These are phyloP conservation scores for Solenopsis fugax DNA, from an alignment of 1,140 invertebrate genomes.

Conservation along the genomic window DNA sequence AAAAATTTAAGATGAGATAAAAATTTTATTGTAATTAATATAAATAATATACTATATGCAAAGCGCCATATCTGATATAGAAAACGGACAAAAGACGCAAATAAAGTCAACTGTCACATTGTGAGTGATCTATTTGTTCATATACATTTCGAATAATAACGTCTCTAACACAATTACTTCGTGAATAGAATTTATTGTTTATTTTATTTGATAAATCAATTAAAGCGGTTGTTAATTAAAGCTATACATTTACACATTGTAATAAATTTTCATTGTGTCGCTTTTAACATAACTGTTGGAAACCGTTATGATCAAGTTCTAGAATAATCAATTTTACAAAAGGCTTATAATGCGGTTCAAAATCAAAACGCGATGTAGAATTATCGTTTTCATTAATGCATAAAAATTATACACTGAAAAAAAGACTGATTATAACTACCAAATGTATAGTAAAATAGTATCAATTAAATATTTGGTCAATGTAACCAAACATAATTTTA, in stretches of 20 bases:
- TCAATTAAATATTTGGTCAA: no score
- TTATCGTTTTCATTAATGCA: no score
- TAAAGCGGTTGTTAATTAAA: no score
- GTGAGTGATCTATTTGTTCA: not conserved
- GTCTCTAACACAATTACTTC: not conserved
- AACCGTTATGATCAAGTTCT: constrained; percentile 3
- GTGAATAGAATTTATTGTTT: constrained; percentile 1
- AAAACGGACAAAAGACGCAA: not conserved
- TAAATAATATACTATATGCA: not conserved
- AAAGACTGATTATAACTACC: no score
- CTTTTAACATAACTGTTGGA: constrained; percentile 6
- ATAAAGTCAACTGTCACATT: not conserved
- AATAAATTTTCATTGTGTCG: constrained; percentile 37
- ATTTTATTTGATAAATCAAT: constrained; percentile 41
- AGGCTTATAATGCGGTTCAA: not conserved
- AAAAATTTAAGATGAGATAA: no score
- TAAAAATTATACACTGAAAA: no score
- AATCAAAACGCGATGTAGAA: not conserved
- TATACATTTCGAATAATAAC: not conserved
- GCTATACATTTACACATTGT: not conserved
- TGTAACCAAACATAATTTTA: no score
- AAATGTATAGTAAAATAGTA: no score
- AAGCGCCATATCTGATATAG: not conserved
- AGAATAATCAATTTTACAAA: constrained; percentile 14
- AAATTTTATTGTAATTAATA: not conserved